Base-by-base conservation (phyloP, 2,888 invertebrate species). In the Apodemia hepburni region DNA sequence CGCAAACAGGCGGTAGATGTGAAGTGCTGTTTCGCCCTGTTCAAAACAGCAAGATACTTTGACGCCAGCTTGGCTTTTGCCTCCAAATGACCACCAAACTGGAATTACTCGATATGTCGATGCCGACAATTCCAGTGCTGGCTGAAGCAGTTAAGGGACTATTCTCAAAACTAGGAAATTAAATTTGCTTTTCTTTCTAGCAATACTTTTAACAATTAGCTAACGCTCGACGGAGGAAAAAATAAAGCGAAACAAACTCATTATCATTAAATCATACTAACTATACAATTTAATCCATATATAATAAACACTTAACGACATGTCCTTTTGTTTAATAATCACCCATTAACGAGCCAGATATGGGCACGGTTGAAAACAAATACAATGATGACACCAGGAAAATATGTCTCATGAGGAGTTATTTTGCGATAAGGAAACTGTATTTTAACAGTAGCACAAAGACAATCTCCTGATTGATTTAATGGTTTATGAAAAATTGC, bases 211-310 rank as follows among this genome's bases (percentile, higher is more conserved):
- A 29, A 7, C 29, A 29, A 29, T 33, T 33, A 33, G 33, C 33
- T 33, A 33, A 33, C 8, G 33, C 33, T 33, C 15, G 12, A 38
- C 2, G 42, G 2, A 42, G 42, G 42, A 42, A 15, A 42, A 42
- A 42, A 42, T 42, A 15, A 15, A 6, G 42, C 15, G 6, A 42
- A 18, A 17, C 49, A 22, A 54, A 18, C 15, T 22, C 27, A 54
- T 54, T n/a, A 29, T 57, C n/a, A 29, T 57, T 57, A 57, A 57
- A 57, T 29, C 29, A 12, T 12, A 54, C 22, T 54, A 22, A 29
- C 57, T 57, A 57, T 29, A n/a, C 27, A 57, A 57, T n/a, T 57
- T 29, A 29, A 57, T 57, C 57, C n/a, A 57, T 57, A 57, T 57
- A 27, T 57, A 22, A 22, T 22, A 57, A 57, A 57, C 54, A 15